phyloP scores from a whole-genome alignment of 2,113 vertebrate species.

The Eonycteris spelaea region DNA sequence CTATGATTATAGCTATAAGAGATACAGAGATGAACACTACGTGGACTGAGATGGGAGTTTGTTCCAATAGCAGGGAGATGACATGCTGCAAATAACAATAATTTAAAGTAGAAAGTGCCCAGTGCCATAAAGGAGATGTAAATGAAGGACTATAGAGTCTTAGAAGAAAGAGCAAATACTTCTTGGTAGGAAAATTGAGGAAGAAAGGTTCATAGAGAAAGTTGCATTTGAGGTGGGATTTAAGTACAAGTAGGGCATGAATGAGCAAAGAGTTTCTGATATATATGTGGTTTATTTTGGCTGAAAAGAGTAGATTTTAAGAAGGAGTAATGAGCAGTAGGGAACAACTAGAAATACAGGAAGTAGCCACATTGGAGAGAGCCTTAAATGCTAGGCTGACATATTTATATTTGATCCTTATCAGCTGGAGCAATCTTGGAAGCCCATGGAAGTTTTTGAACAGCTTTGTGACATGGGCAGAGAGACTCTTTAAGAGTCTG shows the following conservation, averaged over 20 bases:
- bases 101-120: neutral
- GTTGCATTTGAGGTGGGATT: neutral
- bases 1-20: neutral
- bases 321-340: neutral
- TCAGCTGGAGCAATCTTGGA: constrained; percentile 13
- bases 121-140: neutral
- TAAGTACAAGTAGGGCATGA: neutral
- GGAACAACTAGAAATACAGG: neutral
- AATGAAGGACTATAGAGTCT: neutral
- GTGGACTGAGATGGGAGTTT: neutral
- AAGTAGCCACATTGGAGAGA: neutral
- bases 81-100: neutral
- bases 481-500: constrained; percentile 34
- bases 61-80: constrained; percentile 18
- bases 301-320: neutral
- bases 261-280: neutral
- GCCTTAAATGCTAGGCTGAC: constrained; percentile 8
- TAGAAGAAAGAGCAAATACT: neutral
- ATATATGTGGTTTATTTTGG: neutral
- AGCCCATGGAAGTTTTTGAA: neutral
- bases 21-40: neutral
- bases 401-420: constrained; percentile 24
- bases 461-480: neutral
- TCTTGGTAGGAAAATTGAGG: constrained; percentile 10
- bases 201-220: neutral